phyloP scores from a whole-genome alignment of 92 coral and sea anemone species.

The Montipora capitata region DNA sequence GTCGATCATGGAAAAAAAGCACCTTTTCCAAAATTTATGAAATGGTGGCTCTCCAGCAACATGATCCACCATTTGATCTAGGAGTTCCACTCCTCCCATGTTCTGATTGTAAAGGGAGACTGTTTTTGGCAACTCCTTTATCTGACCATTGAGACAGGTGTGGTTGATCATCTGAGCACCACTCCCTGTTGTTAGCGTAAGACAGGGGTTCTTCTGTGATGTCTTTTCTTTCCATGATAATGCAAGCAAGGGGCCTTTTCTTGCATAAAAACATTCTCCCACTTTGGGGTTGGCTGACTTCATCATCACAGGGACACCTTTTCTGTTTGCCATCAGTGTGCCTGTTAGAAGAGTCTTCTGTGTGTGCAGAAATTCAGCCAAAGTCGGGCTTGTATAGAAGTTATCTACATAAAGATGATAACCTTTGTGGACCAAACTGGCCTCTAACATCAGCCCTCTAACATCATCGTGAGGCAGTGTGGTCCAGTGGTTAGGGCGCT shows the following conservation, averaged over 20 bases:
- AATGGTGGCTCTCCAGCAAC: conserved; percentile 46
- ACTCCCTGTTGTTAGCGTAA: conserved; percentile 23
- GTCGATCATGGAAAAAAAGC: conserved; percentile 46
- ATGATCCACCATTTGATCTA: conserved; percentile 46
- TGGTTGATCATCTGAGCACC: conserved; percentile 40
- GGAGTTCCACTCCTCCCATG: conserved; percentile 57
- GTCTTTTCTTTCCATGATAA: conserved; percentile 53
- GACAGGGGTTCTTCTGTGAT: conserved; percentile 49
- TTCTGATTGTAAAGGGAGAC: conserved; percentile 44
- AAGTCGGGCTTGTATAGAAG: conserved; percentile 35
- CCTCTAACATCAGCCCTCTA: not conserved
- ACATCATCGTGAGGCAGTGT: too few species aligned
- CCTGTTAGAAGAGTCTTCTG: conserved; percentile 33
- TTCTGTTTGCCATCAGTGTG: conserved; percentile 32
- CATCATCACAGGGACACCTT: conserved; percentile 34
- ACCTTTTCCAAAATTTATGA: conserved; percentile 59
- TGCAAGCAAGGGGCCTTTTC: conserved; percentile 37
- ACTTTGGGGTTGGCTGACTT: conserved; percentile 52
- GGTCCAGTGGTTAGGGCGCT: too few species aligned
- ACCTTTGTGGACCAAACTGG: conserved; percentile 12
- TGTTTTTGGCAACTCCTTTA: conserved; percentile 13
- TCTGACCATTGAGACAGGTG: conserved; percentile 5
- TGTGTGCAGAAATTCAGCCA: conserved; percentile 1
- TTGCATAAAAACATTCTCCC: conserved; percentile 33
- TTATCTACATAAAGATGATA: conserved; percentile 46